Percentiles rank a stretch among this genome's conserved stretches.
phyloP scores from a whole-genome alignment of 2,888 invertebrate species.

The Ariolimax columbianus region DNA sequence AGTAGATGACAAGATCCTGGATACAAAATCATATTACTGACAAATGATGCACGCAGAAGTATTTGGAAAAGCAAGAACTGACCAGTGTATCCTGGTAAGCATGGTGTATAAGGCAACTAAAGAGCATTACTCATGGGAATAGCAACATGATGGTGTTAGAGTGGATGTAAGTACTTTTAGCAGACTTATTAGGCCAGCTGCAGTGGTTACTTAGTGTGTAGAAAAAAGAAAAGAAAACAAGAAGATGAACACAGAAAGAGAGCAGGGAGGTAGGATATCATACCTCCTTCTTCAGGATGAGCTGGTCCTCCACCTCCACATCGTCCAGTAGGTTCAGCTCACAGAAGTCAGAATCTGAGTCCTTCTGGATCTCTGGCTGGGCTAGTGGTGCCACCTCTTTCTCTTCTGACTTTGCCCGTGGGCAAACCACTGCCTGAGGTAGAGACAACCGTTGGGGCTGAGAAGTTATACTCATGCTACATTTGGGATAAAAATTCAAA shows the following conservation, averaged over 20 bases:
- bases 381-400: slow-evolving; percentile 32
- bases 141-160: too few relatives aligned
- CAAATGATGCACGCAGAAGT: too few relatives aligned
- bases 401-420: slow-evolving; percentile 25
- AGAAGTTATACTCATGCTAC: slow-evolving; percentile 14
- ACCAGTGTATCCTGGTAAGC: too few relatives aligned
- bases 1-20: too few relatives aligned
- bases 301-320: slow-evolving; percentile 88
- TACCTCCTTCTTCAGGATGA: slow-evolving; percentile 88
- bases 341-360: slow-evolving; percentile 74
- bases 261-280: neutral
- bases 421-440: slow-evolving; percentile 36
- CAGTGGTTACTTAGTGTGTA: too few relatives aligned
- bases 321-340: slow-evolving; percentile 83
- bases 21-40: too few relatives aligned
- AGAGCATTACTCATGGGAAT: too few relatives aligned
- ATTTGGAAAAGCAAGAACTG: too few relatives aligned
- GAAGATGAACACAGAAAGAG: neutral
- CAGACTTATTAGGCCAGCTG: too few relatives aligned
- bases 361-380: slow-evolving; percentile 68
- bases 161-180: too few relatives aligned
- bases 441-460: slow-evolving; percentile 32
- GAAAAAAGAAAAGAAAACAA: neutral
- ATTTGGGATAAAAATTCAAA: neutral
- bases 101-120: too few relatives aligned